phyloP scores from a whole-genome alignment of 2,113 vertebrate genomes.

The Oryzias javanicus region DNA sequence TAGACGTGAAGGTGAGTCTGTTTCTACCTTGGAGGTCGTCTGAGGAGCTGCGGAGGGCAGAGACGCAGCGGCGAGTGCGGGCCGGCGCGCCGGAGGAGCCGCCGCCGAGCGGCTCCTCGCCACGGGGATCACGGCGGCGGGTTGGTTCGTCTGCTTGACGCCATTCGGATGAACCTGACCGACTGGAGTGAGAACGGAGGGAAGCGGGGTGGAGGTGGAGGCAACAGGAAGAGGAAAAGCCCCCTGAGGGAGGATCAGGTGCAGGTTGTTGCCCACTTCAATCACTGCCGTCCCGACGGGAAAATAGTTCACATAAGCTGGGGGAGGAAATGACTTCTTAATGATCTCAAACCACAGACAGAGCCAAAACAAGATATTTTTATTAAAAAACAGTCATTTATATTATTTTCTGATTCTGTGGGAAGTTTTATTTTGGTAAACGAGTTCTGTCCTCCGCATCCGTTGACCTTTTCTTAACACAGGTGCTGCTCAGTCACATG shows the following conservation, averaged over 20 bases:
- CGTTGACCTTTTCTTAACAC: too few relatives aligned
- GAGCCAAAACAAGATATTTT: too few relatives aligned
- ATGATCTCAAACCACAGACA: background rate
- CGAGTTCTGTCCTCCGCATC: too few relatives aligned
- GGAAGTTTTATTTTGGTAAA: too few relatives aligned
- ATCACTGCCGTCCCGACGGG: slow-evolving; percentile 63
- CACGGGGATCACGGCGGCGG: background rate
- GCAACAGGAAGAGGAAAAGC: slow-evolving; percentile 53
- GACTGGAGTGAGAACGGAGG: slow-evolving; percentile 53
- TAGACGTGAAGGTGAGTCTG: background rate
- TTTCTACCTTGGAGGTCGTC: slow-evolving; percentile 49
- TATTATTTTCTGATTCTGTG: too few relatives aligned
- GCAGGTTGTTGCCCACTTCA: slow-evolving; percentile 68
- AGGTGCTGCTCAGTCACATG: too few relatives aligned
- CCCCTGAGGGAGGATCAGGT: slow-evolving; percentile 73
- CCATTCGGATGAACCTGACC: slow-evolving; percentile 1
- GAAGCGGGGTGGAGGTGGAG: slow-evolving; percentile 28
- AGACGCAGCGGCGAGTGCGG: slow-evolving; percentile 4
- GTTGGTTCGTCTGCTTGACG: background rate
- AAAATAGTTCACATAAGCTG: slow-evolving; percentile 65
- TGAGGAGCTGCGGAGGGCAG: slow-evolving; percentile 20
- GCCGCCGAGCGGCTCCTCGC: slow-evolving; percentile 31
- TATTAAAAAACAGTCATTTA: too few relatives aligned
- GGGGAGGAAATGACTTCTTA: background rate
- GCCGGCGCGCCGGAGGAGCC: slow-evolving; percentile 29